Conservation (phyloP, 2,113 vertebrate species). For the Egretta garzetta region DNA sequence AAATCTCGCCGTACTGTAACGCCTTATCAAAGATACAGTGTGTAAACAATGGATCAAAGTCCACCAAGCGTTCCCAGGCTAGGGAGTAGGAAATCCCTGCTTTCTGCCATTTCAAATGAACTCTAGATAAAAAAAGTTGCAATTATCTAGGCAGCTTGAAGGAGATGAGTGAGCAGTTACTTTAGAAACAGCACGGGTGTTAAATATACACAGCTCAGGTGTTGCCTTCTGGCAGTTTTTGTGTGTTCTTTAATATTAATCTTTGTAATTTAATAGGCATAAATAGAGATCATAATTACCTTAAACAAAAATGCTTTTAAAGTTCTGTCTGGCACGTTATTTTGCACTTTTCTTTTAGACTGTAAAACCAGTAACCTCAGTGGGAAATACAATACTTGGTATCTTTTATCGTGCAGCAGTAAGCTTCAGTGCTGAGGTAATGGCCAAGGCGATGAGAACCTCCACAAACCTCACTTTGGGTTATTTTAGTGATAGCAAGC, state of each 20-base stretch:
- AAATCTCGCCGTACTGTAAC: not conserved
- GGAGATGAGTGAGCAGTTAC: conserved; percentile 45
- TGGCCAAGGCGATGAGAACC: not conserved
- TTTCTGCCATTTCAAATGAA: conserved; percentile 59
- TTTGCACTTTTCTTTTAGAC: conserved; percentile 14
- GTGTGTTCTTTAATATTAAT: conserved; percentile 59
- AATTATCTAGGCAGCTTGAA: conserved; percentile 46
- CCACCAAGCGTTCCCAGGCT: conserved; percentile 3
- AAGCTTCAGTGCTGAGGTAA: not conserved
- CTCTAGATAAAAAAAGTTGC: conserved; percentile 42
- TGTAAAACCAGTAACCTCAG: not conserved
- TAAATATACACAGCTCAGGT: conserved; percentile 59
- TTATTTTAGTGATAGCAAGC: not conserved
- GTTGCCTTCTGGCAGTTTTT: conserved; percentile 66
- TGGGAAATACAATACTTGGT: not conserved
- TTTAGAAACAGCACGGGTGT: conserved; percentile 17
- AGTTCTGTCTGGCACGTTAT: conserved; percentile 39
- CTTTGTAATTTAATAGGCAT: conserved; percentile 73
- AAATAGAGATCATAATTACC: conserved; percentile 67
- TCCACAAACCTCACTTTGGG: not conserved
- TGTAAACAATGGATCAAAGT: conserved; percentile 45
- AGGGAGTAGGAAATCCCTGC: conserved; percentile 21
- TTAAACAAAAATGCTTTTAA: conserved; percentile 67
- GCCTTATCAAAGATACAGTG: not conserved
- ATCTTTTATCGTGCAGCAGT: not conserved